phyloP scores from a whole-genome alignment of 2,113 vertebrate species.

The Ramphastos sulfuratus region DNA sequence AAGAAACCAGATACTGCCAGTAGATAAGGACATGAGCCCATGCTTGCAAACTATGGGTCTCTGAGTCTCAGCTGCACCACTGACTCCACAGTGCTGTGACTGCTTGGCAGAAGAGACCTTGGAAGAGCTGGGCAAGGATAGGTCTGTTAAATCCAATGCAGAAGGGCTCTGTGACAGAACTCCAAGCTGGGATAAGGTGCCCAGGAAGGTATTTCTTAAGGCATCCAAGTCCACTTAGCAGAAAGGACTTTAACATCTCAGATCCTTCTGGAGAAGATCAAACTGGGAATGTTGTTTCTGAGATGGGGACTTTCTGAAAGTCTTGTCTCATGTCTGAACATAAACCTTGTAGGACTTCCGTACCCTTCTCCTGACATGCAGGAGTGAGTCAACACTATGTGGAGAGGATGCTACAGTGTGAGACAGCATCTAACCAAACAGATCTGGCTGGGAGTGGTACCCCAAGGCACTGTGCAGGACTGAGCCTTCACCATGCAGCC shows the following conservation, averaged over 20 bases:
- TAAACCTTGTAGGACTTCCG: background rate
- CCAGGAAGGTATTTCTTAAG: background rate
- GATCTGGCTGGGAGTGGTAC: accelerated
- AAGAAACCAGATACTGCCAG: no score
- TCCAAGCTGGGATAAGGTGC: background rate
- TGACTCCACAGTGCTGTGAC: no score
- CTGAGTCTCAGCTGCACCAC: no score
- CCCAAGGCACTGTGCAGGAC: background rate
- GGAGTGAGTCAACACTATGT: background rate
- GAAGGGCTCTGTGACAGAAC: background rate
- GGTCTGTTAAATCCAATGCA: background rate
- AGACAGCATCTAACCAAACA: background rate
- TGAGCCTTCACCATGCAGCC: background rate
- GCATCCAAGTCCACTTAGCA: background rate
- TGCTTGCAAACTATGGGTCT: no score
- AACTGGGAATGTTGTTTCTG: background rate
- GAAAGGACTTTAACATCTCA: background rate
- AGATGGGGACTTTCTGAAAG: background rate
- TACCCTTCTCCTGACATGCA: background rate
- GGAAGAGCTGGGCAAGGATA: background rate
- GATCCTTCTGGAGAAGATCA: background rate
- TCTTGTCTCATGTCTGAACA: background rate
- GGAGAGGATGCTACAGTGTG: background rate
- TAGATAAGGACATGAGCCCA: no score
- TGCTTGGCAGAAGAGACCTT: background rate